Evolutionary conservation across 2,888 invertebrate species (phyloP).

Genomic region (Epinotia bilunana): DNA sequence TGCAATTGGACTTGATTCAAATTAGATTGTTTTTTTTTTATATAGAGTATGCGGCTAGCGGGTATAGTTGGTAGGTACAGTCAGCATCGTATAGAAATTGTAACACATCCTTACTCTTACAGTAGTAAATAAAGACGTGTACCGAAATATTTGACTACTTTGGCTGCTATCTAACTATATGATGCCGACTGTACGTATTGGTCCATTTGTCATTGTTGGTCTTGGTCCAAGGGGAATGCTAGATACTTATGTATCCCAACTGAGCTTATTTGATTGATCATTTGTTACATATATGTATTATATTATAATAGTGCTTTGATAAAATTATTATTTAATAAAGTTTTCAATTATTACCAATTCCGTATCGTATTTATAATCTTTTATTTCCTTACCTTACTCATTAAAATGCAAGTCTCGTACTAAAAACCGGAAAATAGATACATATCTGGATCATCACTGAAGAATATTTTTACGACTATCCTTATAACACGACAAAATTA

Average conservation of each 20-base stretch:
- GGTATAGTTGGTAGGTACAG: no score
- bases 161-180: no score
- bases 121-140: no score
- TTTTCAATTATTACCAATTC: not conserved
- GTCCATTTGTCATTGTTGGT: not conserved
- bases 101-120: no score
- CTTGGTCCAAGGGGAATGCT: not conserved
- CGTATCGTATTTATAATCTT: not conserved
- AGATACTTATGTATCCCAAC: not conserved
- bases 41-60: no score
- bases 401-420: not conserved
- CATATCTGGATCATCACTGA: conserved; percentile 21
- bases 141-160: no score
- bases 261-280: not conserved
- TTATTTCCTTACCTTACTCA: not conserved
- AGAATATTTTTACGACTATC: conserved; percentile 12
- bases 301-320: not conserved
- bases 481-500: conserved; percentile 27
- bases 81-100: no score
- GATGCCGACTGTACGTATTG: no score
- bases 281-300: not conserved
- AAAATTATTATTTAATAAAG: not conserved
- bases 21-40: no score
- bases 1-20: no score
- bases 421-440: conserved; percentile 19